phyloP scores from a whole-genome alignment of 2,113 vertebrate species.

The Seriola quinqueradiata region DNA sequence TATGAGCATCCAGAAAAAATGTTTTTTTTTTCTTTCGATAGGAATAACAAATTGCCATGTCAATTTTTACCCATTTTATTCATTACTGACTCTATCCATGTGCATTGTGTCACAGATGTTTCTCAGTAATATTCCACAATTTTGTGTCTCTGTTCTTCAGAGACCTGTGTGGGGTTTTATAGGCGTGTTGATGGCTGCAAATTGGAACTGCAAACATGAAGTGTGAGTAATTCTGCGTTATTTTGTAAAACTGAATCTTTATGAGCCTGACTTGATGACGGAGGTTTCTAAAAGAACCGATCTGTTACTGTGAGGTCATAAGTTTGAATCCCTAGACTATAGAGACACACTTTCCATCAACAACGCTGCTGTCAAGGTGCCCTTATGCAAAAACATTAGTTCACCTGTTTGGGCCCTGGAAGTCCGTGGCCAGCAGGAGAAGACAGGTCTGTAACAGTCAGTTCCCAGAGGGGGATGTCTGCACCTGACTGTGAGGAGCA shows the following conservation, averaged over 20 bases:
- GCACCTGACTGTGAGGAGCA: constrained; percentile 13
- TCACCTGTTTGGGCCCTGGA: background rate
- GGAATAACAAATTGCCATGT: too few relatives aligned
- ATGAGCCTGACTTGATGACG: constrained; percentile 4
- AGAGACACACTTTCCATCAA: background rate
- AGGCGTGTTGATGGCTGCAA: background rate
- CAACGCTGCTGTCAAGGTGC: constrained; percentile 25
- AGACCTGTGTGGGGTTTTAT: background rate
- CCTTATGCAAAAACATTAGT: constrained; percentile 14
- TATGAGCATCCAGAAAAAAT: too few relatives aligned
- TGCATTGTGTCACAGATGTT: background rate
- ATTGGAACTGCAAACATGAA: constrained; percentile 37
- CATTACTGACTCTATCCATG: background rate
- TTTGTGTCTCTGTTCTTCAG: background rate
- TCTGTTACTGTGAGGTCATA: background rate
- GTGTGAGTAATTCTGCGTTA: background rate
- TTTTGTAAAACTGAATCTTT: constrained; percentile 33
- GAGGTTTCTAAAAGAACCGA: background rate
- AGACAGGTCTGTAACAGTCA: constrained; percentile 15
- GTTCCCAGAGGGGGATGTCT: constrained; percentile 15
- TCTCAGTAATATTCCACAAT: background rate
- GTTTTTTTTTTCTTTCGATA: too few relatives aligned
- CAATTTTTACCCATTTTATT: background rate
- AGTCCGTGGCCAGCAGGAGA: constrained; percentile 4
- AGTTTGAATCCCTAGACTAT: background rate